phyloP scores from a whole-genome alignment of 2,797 vertebrate species.

The Danionella dracula region DNA sequence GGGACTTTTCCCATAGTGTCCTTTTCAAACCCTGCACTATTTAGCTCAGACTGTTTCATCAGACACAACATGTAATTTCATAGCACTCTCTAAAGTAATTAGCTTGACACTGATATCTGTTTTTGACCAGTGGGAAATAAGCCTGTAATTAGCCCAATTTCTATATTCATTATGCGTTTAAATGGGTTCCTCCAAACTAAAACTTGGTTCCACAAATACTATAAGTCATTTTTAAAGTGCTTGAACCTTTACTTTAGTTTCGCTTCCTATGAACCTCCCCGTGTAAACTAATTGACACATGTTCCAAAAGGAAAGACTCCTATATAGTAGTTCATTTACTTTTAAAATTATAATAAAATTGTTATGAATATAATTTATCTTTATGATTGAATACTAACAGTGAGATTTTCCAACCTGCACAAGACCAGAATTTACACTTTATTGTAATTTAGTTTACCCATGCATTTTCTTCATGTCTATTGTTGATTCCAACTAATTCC shows the following conservation, averaged over 20 bases:
- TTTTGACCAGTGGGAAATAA: constrained; percentile 69
- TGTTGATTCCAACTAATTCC: too few relatives aligned
- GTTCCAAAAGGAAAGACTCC: too few relatives aligned
- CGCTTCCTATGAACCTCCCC: background rate
- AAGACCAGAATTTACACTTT: too few relatives aligned
- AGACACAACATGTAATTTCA: constrained; percentile 56
- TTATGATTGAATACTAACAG: too few relatives aligned
- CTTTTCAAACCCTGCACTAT: background rate
- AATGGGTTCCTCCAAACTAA: constrained; percentile 39
- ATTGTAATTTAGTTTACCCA: too few relatives aligned
- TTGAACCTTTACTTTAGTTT: background rate
- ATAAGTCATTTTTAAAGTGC: constrained; percentile 1
- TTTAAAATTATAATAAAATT: too few relatives aligned
- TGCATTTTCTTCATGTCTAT: too few relatives aligned
- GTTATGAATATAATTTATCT: too few relatives aligned
- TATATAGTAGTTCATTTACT: too few relatives aligned
- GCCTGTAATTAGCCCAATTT: constrained; percentile 71
- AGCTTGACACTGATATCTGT: constrained; percentile 61
- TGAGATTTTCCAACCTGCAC: too few relatives aligned
- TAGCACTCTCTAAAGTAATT: constrained; percentile 64
- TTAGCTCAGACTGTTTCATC: constrained; percentile 18
- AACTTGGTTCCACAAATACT: constrained; percentile 21
- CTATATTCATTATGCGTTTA: constrained; percentile 57
- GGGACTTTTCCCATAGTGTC: background rate
- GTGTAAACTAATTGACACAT: background rate